Evolutionary conservation across 2,888 invertebrate genomes (phyloP).

Genomic region (Nasonovia ribisnigri): DNA sequence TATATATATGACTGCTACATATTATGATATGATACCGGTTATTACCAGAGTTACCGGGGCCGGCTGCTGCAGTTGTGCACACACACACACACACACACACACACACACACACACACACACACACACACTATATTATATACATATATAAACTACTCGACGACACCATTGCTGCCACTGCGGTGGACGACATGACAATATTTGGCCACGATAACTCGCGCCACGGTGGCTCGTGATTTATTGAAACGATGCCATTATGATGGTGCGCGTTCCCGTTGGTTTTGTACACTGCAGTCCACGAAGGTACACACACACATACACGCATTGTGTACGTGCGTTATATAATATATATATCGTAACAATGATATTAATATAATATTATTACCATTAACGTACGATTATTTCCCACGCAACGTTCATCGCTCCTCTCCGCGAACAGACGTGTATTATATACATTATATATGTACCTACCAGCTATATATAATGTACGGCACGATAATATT

Average conservation of each 20-base stretch:
- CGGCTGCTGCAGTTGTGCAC: neutral
- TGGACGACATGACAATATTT: conserved; percentile 16
- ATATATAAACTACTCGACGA: neutral
- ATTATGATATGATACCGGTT: conserved; percentile 17
- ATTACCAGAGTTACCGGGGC: conserved; percentile 11
- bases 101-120: neutral
- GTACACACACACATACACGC: neutral
- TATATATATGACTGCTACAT: neutral
- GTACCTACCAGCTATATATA: neutral
- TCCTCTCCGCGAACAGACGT: neutral
- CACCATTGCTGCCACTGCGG: neutral
- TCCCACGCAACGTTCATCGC: conserved; percentile 29
- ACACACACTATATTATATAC: neutral
- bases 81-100: neutral
- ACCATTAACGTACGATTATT: conserved; percentile 6
- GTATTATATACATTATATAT: neutral
- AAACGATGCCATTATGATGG: conserved; percentile 32
- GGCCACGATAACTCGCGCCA: conserved; percentile 40
- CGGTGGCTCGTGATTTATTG: conserved; percentile 46
- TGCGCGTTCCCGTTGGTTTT: neutral
- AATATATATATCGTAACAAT: neutral
- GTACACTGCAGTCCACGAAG: neutral
- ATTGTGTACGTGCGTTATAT: neutral
- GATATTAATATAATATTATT: neutral
- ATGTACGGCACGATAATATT: neutral